Percentiles rank a stretch among this genome's conserved stretches.
These are phyloP conservation scores for Orius insidiosus DNA, from an alignment of 1,140 invertebrate species.

Conservation along the genomic window DNA sequence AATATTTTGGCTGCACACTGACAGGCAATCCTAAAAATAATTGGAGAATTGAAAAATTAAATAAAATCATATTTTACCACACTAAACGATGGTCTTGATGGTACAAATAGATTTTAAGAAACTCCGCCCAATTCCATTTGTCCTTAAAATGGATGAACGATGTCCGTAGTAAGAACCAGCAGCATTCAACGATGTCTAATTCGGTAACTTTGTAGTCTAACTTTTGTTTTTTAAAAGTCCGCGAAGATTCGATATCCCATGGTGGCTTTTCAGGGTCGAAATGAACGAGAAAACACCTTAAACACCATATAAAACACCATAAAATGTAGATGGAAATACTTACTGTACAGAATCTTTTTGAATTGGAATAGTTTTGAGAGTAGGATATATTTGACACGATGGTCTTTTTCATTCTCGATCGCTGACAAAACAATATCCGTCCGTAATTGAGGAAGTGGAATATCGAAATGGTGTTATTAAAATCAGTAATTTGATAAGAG, in stretches of 20 bases:
- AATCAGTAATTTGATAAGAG: no score
- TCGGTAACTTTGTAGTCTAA: slow-evolving; percentile 24
- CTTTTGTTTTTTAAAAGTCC: slow-evolving; percentile 21
- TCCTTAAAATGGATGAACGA: slow-evolving; percentile 18
- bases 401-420: slow-evolving; percentile 17
- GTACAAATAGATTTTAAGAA: slow-evolving; percentile 15
- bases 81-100: slow-evolving; percentile 14
- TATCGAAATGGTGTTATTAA: no score
- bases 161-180: slow-evolving; percentile 33
- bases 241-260: slow-evolving; percentile 24
- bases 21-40: slow-evolving; percentile 32
- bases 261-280: slow-evolving; percentile 32
- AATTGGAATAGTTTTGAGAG: slow-evolving; percentile 11
- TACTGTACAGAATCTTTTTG: slow-evolving; percentile 5
- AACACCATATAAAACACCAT: slow-evolving; percentile 21
- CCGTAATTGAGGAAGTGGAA: not conserved
- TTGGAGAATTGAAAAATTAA: slow-evolving; percentile 10
- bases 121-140: slow-evolving; percentile 21
- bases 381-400: slow-evolving; percentile 14
- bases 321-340: slow-evolving; percentile 11
- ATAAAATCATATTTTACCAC: slow-evolving; percentile 10
- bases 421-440: slow-evolving; percentile 12
- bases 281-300: slow-evolving; percentile 32
- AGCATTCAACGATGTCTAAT: slow-evolving; percentile 34
- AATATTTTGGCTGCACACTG: slow-evolving; percentile 41